Percentiles rank a stretch among this genome's conserved stretches.
Evolutionary conservation across 2,797 vertebrate genomes (phyloP).

Genomic region (Crenichthys baileyi): DNA sequence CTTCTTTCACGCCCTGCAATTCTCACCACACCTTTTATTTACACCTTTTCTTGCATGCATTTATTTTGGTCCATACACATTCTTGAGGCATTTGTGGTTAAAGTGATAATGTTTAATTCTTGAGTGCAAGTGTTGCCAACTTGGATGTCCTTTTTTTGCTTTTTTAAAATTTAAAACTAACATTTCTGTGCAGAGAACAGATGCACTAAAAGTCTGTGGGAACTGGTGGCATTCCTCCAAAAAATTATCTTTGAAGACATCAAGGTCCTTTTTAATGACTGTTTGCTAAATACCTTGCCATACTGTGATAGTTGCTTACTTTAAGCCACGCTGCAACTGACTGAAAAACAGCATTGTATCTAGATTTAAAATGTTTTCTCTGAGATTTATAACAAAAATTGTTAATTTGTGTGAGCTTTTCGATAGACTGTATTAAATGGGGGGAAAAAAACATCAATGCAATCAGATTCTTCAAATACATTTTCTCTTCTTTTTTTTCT

Average conservation of each 20-base stretch:
- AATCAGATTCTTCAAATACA: not conserved
- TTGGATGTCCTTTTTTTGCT: slow-evolving; percentile 1
- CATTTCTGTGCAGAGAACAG: slow-evolving; percentile 23
- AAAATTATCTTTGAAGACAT: slow-evolving; percentile 19
- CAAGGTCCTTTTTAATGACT: slow-evolving; percentile 24
- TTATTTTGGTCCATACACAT: not conserved
- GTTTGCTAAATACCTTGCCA: slow-evolving; percentile 4
- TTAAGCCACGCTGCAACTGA: not conserved
- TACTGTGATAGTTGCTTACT: slow-evolving; percentile 28
- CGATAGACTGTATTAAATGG: not conserved
- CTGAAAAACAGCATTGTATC: not conserved
- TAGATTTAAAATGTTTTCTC: not conserved
- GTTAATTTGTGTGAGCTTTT: not conserved
- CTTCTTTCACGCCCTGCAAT: slow-evolving; percentile 14
- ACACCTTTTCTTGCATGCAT: slow-evolving; percentile 6
- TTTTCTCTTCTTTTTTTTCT: not conserved
- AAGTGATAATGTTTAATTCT: slow-evolving; percentile 2
- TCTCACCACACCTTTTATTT: slow-evolving; percentile 18
- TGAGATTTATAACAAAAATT: not conserved
- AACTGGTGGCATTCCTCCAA: slow-evolving; percentile 34
- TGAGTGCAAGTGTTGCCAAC: not conserved
- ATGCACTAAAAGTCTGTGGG: slow-evolving; percentile 16
- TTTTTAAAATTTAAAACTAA: slow-evolving; percentile 11
- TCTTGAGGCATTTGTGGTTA: not conserved
- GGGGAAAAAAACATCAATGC: not conserved